Evolutionary conservation across 2,797 vertebrate genomes (phyloP).

Genomic region (Lepus townsendii): DNA sequence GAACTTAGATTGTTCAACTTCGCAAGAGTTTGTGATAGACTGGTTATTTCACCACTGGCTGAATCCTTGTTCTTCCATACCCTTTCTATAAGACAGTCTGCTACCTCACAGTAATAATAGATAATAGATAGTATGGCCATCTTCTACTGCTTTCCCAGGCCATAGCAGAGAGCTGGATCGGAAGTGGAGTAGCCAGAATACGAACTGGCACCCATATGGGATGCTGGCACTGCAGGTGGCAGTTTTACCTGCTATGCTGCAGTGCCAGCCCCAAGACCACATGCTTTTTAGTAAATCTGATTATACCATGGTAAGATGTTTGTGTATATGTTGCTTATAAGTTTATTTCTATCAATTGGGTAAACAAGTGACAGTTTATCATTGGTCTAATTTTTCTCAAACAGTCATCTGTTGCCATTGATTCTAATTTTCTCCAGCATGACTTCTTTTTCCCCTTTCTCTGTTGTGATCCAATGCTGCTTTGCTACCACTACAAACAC

Average conservation of each 20-base stretch:
- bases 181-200: too few species aligned
- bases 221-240: too few species aligned
- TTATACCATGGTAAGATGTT: neutral
- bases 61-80: neutral
- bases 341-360: conserved; percentile 1
- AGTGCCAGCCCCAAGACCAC: neutral
- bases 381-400: conserved; percentile 21
- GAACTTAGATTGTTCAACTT: neutral
- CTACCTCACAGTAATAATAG: neutral
- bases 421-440: conserved; percentile 19
- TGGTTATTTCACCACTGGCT: neutral
- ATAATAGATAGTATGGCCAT: too few species aligned
- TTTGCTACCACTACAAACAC: neutral
- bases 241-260: too few species aligned
- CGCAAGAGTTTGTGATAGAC: neutral
- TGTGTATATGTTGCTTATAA: neutral
- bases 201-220: too few species aligned
- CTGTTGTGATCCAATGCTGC: neutral
- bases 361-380: neutral
- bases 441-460: neutral
- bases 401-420: neutral
- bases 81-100: neutral
- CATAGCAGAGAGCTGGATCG: too few species aligned
- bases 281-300: neutral
- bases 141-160: too few species aligned